A percentile compares a stretch with the other conserved stretches of the same genome.
Evolutionary conservation across 1,140 invertebrate genomes (phyloP).

Genomic region (Chymomyza costata): DNA sequence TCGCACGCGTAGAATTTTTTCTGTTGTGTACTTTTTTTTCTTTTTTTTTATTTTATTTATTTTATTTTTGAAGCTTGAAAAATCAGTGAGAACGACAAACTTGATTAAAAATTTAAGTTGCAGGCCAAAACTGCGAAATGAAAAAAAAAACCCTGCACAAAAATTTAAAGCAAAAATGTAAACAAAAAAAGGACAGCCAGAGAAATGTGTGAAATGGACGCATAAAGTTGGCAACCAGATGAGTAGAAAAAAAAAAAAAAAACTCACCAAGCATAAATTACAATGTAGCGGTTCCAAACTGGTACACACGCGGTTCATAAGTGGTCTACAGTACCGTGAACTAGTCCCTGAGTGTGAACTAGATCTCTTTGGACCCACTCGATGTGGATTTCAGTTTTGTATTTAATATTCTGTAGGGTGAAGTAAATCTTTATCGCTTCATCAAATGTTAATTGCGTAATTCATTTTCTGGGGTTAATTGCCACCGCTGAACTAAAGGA

Average conservation of each 20-base stretch:
- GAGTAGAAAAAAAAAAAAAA: no score
- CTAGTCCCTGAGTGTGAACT: background rate
- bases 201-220: slow-evolving; percentile 12
- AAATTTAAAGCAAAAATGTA: slow-evolving; percentile 19
- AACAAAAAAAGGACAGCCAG: slow-evolving; percentile 4
- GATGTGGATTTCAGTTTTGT: no score
- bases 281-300: slow-evolving; percentile 23
- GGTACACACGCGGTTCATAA: no score
- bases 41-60: slow-evolving; percentile 35
- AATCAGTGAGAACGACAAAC: slow-evolving; percentile 44
- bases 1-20: no score
- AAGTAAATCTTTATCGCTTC: no score
- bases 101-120: slow-evolving; percentile 60
- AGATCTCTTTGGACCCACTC: no score
- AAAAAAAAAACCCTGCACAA: slow-evolving; percentile 6
- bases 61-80: slow-evolving; percentile 10
- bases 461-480: no score
- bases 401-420: no score
- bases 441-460: no score
- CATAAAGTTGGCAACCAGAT: slow-evolving; percentile 56
- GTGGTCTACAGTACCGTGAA: slow-evolving; percentile 7
- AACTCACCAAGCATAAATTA: slow-evolving; percentile 48
- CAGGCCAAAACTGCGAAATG: slow-evolving; percentile 11
- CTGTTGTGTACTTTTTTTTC: background rate
- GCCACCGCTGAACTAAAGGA: no score